phyloP scores from a whole-genome alignment of 2,888 invertebrate genomes.

The Agrochola litura region DNA sequence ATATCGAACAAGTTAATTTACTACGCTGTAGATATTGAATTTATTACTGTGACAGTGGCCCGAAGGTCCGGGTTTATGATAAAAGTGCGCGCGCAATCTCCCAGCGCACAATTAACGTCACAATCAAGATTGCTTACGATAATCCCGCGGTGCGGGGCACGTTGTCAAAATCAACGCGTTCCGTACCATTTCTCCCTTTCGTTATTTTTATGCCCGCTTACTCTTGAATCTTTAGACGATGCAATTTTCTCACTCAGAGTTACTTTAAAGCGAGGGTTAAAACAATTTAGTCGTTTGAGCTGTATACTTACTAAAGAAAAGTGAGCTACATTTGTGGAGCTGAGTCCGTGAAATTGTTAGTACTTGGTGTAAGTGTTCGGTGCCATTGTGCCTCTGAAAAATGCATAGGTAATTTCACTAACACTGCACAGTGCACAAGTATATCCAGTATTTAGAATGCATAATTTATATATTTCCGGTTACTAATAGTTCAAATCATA shows the following conservation, averaged over 20 bases:
- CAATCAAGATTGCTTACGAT: constrained; percentile 80
- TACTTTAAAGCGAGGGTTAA: constrained; percentile 53
- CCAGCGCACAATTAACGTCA: constrained; percentile 79
- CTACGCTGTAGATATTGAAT: constrained; percentile 67
- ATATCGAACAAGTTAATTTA: constrained; percentile 75
- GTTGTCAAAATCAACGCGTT: constrained; percentile 54
- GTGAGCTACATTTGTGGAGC: constrained; percentile 50
- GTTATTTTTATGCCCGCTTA: constrained; percentile 49
- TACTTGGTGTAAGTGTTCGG: constrained; percentile 39
- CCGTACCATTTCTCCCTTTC: constrained; percentile 34
- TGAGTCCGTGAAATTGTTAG: constrained; percentile 53
- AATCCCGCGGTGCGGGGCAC: constrained; percentile 67
- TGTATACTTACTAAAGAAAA: constrained; percentile 52
- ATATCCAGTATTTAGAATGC: constrained; percentile 3
- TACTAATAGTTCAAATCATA: no score
- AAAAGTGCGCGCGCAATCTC: constrained; percentile 55
- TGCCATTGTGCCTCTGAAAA: constrained; percentile 26
- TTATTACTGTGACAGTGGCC: constrained; percentile 65
- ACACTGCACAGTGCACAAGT: constrained; percentile 13
- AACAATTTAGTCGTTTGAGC: constrained; percentile 61
- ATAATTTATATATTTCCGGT: background rate
- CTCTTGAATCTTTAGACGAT: constrained; percentile 44
- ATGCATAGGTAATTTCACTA: constrained; percentile 13
- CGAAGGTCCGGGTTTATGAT: constrained; percentile 49
- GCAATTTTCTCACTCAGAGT: constrained; percentile 57